phyloP scores from a whole-genome alignment of 35 echinoderm and acorn worm species.

The Hemicentrotus pulcherrimus region DNA sequence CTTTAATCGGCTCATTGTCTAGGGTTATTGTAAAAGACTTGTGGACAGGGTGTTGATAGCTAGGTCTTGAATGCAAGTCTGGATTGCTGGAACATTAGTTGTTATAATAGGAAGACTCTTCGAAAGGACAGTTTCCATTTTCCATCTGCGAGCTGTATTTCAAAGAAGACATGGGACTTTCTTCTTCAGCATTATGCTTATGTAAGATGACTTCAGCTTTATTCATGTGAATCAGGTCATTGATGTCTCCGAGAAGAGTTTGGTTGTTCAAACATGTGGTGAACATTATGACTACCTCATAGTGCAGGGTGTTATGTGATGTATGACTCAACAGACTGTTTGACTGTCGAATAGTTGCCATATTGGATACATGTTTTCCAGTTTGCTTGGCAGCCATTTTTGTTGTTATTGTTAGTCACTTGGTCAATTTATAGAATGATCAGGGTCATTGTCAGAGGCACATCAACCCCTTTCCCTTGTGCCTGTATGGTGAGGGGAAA shows the following conservation, averaged over 20 bases:
- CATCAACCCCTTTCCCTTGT: no score
- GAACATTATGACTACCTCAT: background rate
- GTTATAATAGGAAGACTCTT: background rate
- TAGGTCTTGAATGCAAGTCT: background rate
- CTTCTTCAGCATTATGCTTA: background rate
- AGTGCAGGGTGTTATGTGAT: background rate
- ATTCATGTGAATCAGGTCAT: background rate
- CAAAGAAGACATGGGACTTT: background rate
- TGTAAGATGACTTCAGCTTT: background rate
- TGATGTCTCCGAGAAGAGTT: background rate
- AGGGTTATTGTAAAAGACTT: background rate
- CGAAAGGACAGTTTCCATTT: background rate
- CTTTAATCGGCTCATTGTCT: background rate
- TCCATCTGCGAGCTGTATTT: background rate
- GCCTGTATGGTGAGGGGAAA: background rate
- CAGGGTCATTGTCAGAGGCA: background rate
- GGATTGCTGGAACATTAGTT: background rate
- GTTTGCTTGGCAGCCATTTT: background rate
- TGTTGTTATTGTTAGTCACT: background rate
- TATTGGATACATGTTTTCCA: background rate
- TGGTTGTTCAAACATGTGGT: background rate
- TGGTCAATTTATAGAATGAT: background rate
- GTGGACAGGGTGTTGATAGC: background rate
- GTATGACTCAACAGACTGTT: background rate
- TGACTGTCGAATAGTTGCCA: background rate